Evolutionary conservation across 2,113 vertebrate species (phyloP).

Genomic region (Sisor rabdophorus): DNA sequence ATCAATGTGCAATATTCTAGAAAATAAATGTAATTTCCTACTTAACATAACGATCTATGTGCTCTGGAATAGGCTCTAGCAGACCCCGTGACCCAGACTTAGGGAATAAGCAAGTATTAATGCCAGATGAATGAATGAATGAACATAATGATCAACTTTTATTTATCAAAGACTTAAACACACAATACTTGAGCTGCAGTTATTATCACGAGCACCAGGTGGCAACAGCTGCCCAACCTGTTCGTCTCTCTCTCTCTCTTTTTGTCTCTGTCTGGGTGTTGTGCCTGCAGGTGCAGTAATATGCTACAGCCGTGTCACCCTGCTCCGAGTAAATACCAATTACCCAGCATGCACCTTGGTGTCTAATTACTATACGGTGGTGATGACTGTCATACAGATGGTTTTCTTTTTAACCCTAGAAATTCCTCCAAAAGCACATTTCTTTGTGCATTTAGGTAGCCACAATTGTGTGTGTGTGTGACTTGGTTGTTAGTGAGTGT

Average conservation of each 20-base stretch:
- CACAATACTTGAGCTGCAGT: background rate
- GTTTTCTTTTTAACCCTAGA: background rate
- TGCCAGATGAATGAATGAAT: too few species aligned
- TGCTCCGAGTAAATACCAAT: slow-evolving; percentile 17
- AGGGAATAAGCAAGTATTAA: too few species aligned
- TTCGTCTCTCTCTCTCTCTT: background rate
- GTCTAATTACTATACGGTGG: slow-evolving; percentile 14
- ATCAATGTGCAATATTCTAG: background rate
- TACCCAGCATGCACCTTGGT: background rate
- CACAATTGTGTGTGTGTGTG: background rate
- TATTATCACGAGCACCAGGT: slow-evolving; percentile 15
- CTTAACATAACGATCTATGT: too few species aligned
- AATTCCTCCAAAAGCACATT: background rate
- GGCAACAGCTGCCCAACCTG: background rate
- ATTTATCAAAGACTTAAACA: too few species aligned
- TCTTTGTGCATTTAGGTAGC: background rate
- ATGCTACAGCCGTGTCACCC: slow-evolving; percentile 2
- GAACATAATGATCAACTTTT: too few species aligned
- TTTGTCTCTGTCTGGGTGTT: background rate
- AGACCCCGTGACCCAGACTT: too few species aligned
- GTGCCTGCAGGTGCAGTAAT: slow-evolving; percentile 24
- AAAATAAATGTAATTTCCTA: too few species aligned
- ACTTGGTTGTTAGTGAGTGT: background rate
- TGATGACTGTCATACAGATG: slow-evolving; percentile 8
- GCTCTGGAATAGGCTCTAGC: too few species aligned